A percentile compares a stretch with the other conserved stretches of the same genome.
These are phyloP conservation scores for Adoxophyes honmai DNA, from an alignment of 1,140 invertebrate species.

Conservation along the genomic window DNA sequence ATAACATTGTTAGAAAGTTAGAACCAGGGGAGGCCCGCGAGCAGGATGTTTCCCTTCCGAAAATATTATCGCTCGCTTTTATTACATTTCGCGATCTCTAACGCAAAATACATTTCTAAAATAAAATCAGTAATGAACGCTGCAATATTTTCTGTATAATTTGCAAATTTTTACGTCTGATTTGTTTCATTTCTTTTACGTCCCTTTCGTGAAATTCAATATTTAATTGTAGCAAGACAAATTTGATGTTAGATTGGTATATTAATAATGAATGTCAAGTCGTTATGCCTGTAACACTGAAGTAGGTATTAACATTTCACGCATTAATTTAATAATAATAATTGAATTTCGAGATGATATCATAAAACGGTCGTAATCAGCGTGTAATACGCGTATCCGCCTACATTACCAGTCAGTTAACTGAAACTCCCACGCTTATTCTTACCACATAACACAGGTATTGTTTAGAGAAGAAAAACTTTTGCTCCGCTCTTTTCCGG, in stretches of 20 bases:
- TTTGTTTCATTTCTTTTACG: background rate
- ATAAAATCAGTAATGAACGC: background rate
- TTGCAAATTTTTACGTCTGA: background rate
- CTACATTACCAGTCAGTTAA: too few species aligned
- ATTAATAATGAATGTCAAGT: background rate
- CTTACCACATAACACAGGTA: too few species aligned
- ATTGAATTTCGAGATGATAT: too few species aligned
- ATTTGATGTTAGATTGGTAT: background rate
- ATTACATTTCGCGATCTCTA: background rate
- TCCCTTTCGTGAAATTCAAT: too few species aligned
- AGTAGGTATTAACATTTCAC: too few species aligned
- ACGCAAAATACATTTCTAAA: conserved; percentile 5
- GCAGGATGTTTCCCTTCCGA: background rate
- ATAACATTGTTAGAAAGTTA: conserved; percentile 14
- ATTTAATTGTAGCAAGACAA: background rate
- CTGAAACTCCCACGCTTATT: too few species aligned
- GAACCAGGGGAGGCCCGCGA: background rate
- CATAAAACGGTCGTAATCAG: too few species aligned
- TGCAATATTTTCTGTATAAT: background rate
- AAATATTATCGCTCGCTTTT: conserved; percentile 8
- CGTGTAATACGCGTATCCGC: too few species aligned
- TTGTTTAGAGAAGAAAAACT: too few species aligned
- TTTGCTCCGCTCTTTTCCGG: background rate
- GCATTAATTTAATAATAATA: too few species aligned
- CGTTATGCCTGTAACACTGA: background rate